These are phyloP conservation scores for Nephila pilipes DNA, from an alignment of 1,140 invertebrate species.

Conservation along the genomic window DNA sequence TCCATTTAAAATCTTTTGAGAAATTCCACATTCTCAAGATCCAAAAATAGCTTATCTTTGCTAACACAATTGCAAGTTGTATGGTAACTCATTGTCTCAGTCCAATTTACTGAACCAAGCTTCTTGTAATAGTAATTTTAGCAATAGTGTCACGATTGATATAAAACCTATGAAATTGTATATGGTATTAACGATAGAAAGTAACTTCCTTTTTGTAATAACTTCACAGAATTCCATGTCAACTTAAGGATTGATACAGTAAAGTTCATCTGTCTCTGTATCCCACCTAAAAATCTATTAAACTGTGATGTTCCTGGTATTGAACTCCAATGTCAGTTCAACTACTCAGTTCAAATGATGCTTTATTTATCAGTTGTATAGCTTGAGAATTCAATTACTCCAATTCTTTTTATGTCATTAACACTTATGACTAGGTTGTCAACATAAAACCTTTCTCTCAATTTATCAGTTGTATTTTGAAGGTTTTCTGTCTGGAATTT, in stretches of 20 bases:
- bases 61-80: not conserved
- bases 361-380: not conserved
- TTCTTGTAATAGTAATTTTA: conserved; percentile 16
- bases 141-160: not conserved
- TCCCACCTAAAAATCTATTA: conserved; percentile 34
- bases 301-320: not conserved
- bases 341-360: not conserved
- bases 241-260: not conserved
- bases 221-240: not conserved
- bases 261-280: not conserved
- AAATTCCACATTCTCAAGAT: not conserved
- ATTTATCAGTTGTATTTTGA: not conserved
- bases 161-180: not conserved
- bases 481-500: not conserved
- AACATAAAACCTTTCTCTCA: not conserved
- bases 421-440: conserved; percentile 8
- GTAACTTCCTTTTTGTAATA: not conserved
- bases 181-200: conserved; percentile 4
- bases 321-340: not conserved
- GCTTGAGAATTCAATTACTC: not conserved
- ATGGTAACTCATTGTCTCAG: not conserved
- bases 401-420: not conserved
- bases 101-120: not conserved
- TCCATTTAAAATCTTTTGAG: not conserved
- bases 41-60: not conserved